Base-by-base conservation (phyloP, 2,113 vertebrate species). In the Gallinago paraguaiae region DNA sequence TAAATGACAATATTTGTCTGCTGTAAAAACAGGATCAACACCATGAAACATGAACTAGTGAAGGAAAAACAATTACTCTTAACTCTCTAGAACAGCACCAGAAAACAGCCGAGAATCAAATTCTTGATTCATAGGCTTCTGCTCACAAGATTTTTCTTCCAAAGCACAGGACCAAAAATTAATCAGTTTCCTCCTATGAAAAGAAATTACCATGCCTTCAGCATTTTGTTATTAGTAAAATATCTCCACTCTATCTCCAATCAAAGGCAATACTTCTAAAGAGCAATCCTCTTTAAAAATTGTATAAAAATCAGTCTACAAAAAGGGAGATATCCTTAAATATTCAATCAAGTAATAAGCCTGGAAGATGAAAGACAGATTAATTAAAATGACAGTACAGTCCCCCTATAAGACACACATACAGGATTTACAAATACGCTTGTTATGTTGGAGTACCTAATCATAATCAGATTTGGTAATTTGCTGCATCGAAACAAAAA, bases 401-500 rank as follows among this genome's bases (percentile, higher is more conserved):
- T 53, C 94, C 54, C 57, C 84, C 70, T 57, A 0, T 61, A 91
- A 89, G 20, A 63, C n/a, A 63, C 79, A 78, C 69, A 84, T 63
- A 78, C 31, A 39, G 68, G 61, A 50, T 68, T 86, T 69, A 68
- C 14, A 86, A 90, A 87, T 60, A 82, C 24, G 56, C 91, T 95
- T 89, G 91, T 89, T 95, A 95, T 82, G 81, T 53, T 84, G 65
- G 78, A 97, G 89, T 48, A 87, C 69, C 93, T 95, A 89, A 94
- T 95, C 94, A 93, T 97, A 97, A 97, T 97, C 94, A 91, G 87
- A 95, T 97, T 97, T 95, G 94, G 95, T 97, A 91, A 97, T 97
- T 95, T 97, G 84, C 89, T 91, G 84, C 93, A 96, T 57, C 15
- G 25, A 96, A 97, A 97, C 95, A 96, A 95, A 95, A 96, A 95